phyloP scores from a whole-genome alignment of 2,797 vertebrate species.

The Sphenopsis melanotis region DNA sequence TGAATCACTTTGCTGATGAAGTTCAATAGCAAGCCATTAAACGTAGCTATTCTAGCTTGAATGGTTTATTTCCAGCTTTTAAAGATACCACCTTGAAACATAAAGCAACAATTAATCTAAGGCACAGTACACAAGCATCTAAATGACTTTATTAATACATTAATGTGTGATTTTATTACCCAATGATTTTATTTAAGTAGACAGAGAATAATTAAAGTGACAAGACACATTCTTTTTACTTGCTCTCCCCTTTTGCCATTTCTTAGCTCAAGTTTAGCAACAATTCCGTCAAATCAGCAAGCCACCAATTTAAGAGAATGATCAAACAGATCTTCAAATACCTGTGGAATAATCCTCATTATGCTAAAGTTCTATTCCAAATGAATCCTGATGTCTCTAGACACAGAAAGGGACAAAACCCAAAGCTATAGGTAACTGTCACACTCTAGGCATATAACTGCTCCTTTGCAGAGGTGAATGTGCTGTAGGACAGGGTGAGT shows the following conservation, averaged over 20 bases:
- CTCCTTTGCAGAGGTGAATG: neutral
- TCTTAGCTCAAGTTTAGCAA: neutral
- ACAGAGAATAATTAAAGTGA: slow-evolving; percentile 2
- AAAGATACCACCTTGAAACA: neutral
- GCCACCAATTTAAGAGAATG: neutral
- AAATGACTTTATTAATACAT: neutral
- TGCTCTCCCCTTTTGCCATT: fast-evolving
- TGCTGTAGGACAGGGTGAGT: neutral
- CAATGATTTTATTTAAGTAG: neutral
- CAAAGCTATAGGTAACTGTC: neutral
- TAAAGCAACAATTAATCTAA: neutral
- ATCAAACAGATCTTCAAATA: neutral
- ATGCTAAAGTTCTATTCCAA: neutral
- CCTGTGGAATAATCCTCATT: neutral
- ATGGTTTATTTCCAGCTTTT: neutral
- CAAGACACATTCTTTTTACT: neutral
- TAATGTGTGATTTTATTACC: slow-evolving; percentile 13
- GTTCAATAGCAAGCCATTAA: neutral
- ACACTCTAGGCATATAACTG: neutral
- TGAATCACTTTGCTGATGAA: neutral
- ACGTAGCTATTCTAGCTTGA: neutral
- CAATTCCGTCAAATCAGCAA: neutral
- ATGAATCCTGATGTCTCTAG: neutral
- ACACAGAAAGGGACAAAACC: neutral
- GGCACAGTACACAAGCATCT: neutral